A percentile compares a stretch with the other conserved stretches of the same genome.
Evolutionary conservation across 2,113 vertebrate genomes (phyloP).

Genomic region (Epinephelus cyanopodus): DNA sequence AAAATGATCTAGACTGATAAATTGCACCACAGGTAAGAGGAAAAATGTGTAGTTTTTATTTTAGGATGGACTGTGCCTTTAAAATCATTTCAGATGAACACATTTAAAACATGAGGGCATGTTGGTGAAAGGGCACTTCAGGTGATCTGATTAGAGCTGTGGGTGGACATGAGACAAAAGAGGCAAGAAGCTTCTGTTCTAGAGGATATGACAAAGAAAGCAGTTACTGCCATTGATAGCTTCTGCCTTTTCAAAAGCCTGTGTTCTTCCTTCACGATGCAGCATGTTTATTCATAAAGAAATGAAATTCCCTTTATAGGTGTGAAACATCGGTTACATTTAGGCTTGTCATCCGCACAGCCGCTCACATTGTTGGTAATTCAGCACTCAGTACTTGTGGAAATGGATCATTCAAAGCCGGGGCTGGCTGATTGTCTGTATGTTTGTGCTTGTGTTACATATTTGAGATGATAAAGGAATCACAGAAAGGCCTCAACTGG

Average conservation of each 20-base stretch:
- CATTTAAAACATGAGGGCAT: neutral
- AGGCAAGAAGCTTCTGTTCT: neutral
- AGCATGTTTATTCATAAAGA: neutral
- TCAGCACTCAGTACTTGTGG: constrained; percentile 13
- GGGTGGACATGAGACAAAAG: neutral
- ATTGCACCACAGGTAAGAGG: no score
- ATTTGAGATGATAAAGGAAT: constrained; percentile 54
- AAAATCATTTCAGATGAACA: neutral
- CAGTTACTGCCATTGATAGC: neutral
- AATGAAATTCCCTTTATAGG: neutral
- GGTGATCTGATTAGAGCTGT: neutral
- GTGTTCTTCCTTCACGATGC: neutral
- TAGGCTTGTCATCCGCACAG: neutral
- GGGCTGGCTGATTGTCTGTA: neutral
- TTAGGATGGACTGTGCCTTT: no score
- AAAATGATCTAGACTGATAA: no score
- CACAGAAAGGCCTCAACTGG: constrained; percentile 44
- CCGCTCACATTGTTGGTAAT: neutral
- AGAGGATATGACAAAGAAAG: neutral
- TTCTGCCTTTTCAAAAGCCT: neutral
- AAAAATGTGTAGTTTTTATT: no score
- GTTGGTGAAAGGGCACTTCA: neutral
- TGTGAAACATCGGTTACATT: neutral
- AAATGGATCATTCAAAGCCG: constrained; percentile 21
- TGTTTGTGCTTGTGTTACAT: constrained; percentile 27